Evolutionary conservation across 2,113 vertebrate genomes (phyloP).

Genomic region (Crotalus helleri): DNA sequence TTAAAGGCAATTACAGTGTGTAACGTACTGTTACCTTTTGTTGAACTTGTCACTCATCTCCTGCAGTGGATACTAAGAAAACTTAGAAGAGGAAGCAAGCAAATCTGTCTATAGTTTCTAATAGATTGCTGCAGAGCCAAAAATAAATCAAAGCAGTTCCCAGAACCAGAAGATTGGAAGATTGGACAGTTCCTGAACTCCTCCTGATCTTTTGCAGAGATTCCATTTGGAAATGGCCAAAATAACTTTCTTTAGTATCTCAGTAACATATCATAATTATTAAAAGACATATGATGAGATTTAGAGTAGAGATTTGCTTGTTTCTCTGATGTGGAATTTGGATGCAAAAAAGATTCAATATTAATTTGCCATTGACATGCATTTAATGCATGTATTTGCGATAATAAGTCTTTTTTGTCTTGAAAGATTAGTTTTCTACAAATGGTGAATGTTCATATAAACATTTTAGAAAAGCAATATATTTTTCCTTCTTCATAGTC

Average conservation of each 20-base stretch:
- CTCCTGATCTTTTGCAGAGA: neutral
- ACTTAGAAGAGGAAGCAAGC: neutral
- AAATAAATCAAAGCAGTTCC: neutral
- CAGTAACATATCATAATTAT: neutral
- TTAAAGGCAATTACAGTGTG: neutral
- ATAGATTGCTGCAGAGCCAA: neutral
- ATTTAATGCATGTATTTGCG: neutral
- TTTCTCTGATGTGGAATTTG: neutral
- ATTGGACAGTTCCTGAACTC: neutral
- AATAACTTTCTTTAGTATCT: neutral
- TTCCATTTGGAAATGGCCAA: neutral
- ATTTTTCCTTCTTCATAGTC: neutral
- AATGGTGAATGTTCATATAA: neutral
- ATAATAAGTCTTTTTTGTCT: neutral
- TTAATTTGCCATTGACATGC: neutral
- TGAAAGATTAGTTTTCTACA: slow-evolving; percentile 7
- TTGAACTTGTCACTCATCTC: neutral
- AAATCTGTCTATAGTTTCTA: neutral
- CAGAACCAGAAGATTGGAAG: neutral
- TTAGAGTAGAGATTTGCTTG: neutral
- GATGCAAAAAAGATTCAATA: neutral
- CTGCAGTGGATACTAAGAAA: neutral
- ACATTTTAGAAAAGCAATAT: neutral
- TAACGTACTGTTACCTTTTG: neutral
- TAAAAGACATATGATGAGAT: neutral